Base-by-base conservation (phyloP, 2,888 invertebrate genomes). In the Orthosia gothica region DNA sequence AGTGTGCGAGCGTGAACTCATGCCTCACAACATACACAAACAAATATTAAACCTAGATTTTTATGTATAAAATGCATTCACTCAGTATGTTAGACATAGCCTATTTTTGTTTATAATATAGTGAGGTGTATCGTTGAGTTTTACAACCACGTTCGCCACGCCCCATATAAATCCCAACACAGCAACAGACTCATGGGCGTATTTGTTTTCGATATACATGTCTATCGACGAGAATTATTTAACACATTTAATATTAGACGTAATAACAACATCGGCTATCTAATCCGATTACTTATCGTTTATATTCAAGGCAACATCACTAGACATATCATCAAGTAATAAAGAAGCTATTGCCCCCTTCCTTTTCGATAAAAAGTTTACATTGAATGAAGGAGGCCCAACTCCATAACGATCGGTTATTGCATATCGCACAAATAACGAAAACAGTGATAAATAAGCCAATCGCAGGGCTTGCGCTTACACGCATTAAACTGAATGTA, bases 11-110 rank as follows among this genome's bases (percentile, higher is more conserved):
- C 94, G 94, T 94, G 95, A 94, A 94, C 93, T 94, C 95, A 94
- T 95, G 95, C 93, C 92, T 95, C 94, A 93, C 93, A 94, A 95
- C 94, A 92, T 94, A 95, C 95, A 96, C 95, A 94, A 95, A 96
- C 95, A 94, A 95, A 94, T 93, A 93, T 93, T 89, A 94, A 95
- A 94, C 90, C 93, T 94, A 95, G 89, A 87, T 92, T 93, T 81
- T 93, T 93, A 95, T 95, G 93, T 95, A 96, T 95, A 96, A 96
- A 96, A 96, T 96, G 96, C 96, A 96, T 94, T 94, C 96, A 95
- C 95, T 94, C 96, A 93, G 93, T 95, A 94, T 92, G 94, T 94
- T 95, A 94, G 92, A 96, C 94, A 94, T 96, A 96, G 95, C 95
- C 95, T 96, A 96, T 92, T 91, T 92, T 91, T 91, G 90, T 94